Evolutionary conservation across 2,797 vertebrate genomes (phyloP), one percentile per base, ranked within the genome.

Genomic region (Alauda arvensis): DNA sequence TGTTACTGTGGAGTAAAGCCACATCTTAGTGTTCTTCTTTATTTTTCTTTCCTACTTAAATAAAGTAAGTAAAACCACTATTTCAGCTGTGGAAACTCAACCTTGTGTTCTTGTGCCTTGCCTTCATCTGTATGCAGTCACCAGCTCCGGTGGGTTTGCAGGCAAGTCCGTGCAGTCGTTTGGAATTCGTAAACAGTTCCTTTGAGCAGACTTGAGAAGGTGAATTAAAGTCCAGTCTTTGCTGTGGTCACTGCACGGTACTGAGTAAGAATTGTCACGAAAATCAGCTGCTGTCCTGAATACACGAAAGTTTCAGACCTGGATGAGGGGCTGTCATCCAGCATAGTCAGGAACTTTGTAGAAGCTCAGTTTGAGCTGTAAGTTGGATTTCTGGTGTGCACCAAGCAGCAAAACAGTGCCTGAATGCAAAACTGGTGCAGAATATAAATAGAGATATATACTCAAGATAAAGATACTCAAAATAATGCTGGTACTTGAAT

Each of bases 351-450:
- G 70, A 78, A 61, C 67, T 66, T 63, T 18, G 83, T 17, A 65
- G 78, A 63, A 84, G 91, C 88, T 85, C 90, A 76, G 74, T 94
- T 90, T 85, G 88, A 93, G 87, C 89, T 79, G 81, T 72, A 84
- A 83, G 61, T 74, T 85, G 12, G 43, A 81, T 52, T 65, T 77
- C 52, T 72, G 84, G 53, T 71, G 14, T 65, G 85, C 67, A 85
- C 43, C 72, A 69, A 92, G 63, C 48, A 70, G 51, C 51, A 71
- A 59, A 51, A 21, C 42, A 53, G 68, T 52, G 28, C 43, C 71
- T 71, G 56, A 48, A 14, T 7, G 34, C 78, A 90, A 12, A 34
- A 59, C 46, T 65, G 83, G 55, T 48, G 40, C 60, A 40, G 56
- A 40, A 16, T 52, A 19, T 20, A 49, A 33, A 68, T 39, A 45